Base-by-base conservation (phyloP, 2,888 invertebrate genomes). In the Coelopa pilipes region DNA sequence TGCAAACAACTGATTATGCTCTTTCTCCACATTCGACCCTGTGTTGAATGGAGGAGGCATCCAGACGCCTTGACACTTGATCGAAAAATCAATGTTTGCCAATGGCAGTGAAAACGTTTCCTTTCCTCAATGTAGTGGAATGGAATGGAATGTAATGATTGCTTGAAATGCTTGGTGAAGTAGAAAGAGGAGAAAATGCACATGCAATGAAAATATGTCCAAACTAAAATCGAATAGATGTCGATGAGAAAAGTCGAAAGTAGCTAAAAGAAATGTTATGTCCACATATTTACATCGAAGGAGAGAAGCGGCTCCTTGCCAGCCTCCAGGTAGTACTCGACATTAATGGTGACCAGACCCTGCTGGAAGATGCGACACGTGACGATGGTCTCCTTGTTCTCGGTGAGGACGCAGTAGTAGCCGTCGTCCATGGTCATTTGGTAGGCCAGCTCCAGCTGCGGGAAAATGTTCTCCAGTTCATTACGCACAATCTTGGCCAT, bases 271-370 rank as follows among this genome's bases (percentile, higher is more conserved):
- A 13, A 50, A 50, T 3, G 45, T 34, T 34, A 34, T 34, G 34
- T 34, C 21, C 34, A 45, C 11, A 63, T 71, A 71, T 63, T 88
- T 91, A 95, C 95, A 92, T 95, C 94, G 87, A 92, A 93, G 79
- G 90, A 91, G 81, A 95, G 89, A 75, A 93, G 84, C 55, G 93
- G 92, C 78, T 93, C 92, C 82, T 93, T 93, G 77, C 91, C 91
- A 74, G 94, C 93, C 75, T 90, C 92, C 85, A 93, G 92, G 85
- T 91, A 95, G 88, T 94, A 95, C 84, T 96, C 96, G 82, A 95
- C 91, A 86, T 94, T 95, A 79, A 95, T 89, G 53, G 95, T 94
- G 74, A 95, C 90, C 79, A 95, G 89, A 73, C 95, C 95, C 81
- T 92, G 92, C 65, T 90, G 90, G 82, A 93, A 95, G 79, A 93